Evolutionary conservation across 2,113 vertebrate species (phyloP), one percentile per base, ranked within the genome.

Genomic region (Pelodiscus sinensis): DNA sequence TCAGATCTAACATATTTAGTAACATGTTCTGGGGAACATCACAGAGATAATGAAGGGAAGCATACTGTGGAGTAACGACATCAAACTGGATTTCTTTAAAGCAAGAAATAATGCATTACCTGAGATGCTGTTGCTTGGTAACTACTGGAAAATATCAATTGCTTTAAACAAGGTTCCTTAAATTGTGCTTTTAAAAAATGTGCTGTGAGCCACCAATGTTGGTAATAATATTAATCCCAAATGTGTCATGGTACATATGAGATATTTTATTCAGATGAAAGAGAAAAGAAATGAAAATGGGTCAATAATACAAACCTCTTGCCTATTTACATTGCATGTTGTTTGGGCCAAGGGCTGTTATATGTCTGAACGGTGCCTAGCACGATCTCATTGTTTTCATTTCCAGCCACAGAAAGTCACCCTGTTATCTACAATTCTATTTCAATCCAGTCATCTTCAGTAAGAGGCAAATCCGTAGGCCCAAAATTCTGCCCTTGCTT

Each of bases 51-150:
- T 7, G 52, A 29, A 6, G 5, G 14, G 14, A 15, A 5, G 3
- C 5, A 9, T 1, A 1, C 8, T 24, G 0, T 0, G 25, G 79
- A 75, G 77, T 5, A 85, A 62, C 56, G 85, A 4, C 35, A 85
- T 9, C 50, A 82, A 0, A 2, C 1, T 13, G 11, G 56, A 13
- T 21, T 80, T 79, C 31, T 24, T 3, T 54, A 54, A 50, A 25
- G 52, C 3, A 11, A 71, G 29, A 35, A 78, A 54, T 12, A 55
- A n/a, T 0, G 0, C 16, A 82, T 62, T 55, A 0, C 1, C 2
- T 44, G 3, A 16, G 0, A 0, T 4, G 22, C 58, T 57, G 0
- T 1, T 0, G 24, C 50, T 52, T 58, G 11, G 19, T 12, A 31
- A 82, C 29, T 65, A 65, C 29, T n/a, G 15, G 29, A 31, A 65